These are phyloP conservation scores for Euschistus heros DNA, from an alignment of 1,140 invertebrate species.

Conservation along the genomic window DNA sequence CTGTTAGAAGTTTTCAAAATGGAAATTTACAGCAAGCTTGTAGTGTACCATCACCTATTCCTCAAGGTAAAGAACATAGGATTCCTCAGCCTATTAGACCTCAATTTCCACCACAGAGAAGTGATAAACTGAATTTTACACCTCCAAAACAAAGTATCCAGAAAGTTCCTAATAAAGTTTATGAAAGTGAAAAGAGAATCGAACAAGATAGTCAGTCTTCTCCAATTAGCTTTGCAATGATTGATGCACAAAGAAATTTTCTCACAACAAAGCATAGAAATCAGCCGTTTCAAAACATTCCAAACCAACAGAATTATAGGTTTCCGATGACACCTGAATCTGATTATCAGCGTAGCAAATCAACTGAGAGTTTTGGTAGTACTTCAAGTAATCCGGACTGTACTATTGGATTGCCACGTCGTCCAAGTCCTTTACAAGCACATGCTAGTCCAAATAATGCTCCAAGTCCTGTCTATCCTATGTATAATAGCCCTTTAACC, in stretches of 20 bases:
- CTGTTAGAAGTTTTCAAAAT: background rate
- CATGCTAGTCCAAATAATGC: constrained; percentile 51
- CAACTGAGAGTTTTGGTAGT: constrained; percentile 42
- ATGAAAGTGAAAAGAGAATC: constrained; percentile 44
- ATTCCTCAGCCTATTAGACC: constrained; percentile 38
- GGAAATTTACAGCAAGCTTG: background rate
- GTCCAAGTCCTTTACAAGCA: constrained; percentile 55
- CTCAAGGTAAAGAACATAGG: constrained; percentile 40
- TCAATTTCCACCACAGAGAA: constrained; percentile 22
- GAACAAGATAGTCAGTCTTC: constrained; percentile 50
- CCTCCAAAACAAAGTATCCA: constrained; percentile 37
- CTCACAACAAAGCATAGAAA: constrained; percentile 30
- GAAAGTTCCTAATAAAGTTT: constrained; percentile 43
- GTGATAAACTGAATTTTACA: constrained; percentile 32
- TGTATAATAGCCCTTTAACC: constrained; percentile 67
- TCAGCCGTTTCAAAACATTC: constrained; percentile 30
- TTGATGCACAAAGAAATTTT: constrained; percentile 43
- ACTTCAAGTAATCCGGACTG: constrained; percentile 54
- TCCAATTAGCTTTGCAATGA: constrained; percentile 62
- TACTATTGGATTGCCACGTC: constrained; percentile 47
- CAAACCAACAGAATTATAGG: constrained; percentile 16
- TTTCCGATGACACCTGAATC: constrained; percentile 23
- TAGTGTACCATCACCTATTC: background rate
- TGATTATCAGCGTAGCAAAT: constrained; percentile 27
- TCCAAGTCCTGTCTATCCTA: constrained; percentile 60